These are phyloP conservation scores for Eriocheir sinensis DNA, from an alignment of 1,140 invertebrate genomes.

Conservation along the genomic window DNA sequence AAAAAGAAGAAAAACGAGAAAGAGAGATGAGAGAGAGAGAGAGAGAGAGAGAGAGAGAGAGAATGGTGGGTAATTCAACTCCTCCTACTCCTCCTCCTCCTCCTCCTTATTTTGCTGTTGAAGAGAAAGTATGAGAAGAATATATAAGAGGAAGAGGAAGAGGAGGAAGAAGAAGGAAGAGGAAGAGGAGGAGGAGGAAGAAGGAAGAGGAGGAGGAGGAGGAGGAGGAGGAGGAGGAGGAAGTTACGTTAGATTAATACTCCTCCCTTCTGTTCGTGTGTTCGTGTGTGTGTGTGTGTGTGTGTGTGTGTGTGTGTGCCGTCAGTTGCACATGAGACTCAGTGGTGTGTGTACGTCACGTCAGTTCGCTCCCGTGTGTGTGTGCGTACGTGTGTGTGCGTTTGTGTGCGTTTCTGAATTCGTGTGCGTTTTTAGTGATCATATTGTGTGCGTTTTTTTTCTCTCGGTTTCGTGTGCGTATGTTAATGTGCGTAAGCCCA, in stretches of 20 bases:
- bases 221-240: no score
- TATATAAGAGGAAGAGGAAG: no score
- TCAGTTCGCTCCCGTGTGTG: background rate
- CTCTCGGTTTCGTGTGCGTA: background rate
- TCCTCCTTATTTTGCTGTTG: no score
- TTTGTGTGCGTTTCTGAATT: background rate
- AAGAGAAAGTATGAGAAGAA: no score
- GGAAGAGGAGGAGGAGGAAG: background rate
- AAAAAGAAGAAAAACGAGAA: no score
- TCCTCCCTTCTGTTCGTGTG: background rate
- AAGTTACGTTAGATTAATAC: background rate
- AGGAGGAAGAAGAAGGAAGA: no score
- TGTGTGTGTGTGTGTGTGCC: background rate
- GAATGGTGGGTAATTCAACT: no score
- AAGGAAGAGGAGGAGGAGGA: background rate
- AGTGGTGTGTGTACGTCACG: background rate
- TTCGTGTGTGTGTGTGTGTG: background rate
- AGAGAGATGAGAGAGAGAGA: no score
- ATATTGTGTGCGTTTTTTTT: background rate
- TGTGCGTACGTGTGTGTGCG: background rate
- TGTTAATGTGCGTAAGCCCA: no score
- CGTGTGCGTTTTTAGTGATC: background rate
- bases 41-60: no score
- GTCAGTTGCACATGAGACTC: constrained; percentile 13
- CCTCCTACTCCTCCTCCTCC: no score